Conservation (phyloP, 2,113 vertebrate genomes). For the Quiscalus mexicanus region DNA sequence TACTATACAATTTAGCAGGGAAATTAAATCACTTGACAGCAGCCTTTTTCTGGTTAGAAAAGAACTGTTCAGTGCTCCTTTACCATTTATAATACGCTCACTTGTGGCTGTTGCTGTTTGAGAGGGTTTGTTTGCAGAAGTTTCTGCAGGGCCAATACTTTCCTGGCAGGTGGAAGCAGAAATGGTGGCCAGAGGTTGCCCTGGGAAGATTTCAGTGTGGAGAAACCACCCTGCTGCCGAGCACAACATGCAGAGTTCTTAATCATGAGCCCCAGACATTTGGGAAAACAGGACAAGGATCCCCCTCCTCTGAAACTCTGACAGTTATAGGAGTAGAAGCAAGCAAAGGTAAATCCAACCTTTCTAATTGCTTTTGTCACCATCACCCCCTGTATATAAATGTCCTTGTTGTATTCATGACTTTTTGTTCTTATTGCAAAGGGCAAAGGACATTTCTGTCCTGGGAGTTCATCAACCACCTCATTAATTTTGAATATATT, state of each 20-base stretch:
- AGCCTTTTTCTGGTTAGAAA: not conserved
- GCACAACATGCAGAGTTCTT: not conserved
- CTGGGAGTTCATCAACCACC: not conserved
- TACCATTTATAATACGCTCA: not conserved
- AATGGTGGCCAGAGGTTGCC: not conserved
- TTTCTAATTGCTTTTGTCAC: not conserved
- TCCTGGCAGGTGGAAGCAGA: not conserved
- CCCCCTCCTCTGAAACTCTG: not conserved
- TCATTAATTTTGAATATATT: not conserved
- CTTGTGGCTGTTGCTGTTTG: not conserved
- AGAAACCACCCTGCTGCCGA: not conserved
- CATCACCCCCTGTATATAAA: not conserved
- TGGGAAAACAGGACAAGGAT: not conserved
- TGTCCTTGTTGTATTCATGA: not conserved
- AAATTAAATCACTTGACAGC: conserved; percentile 19
- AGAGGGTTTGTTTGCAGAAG: not conserved
- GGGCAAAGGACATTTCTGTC: not conserved
- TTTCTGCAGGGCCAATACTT: not conserved
- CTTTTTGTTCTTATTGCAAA: not conserved
- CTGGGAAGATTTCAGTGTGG: not conserved
- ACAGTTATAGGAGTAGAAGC: not conserved
- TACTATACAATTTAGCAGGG: not conserved
- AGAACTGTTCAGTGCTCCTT: not conserved
- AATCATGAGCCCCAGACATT: not conserved
- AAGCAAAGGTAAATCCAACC: not conserved